Evolutionary conservation across 2,113 vertebrate species (phyloP).

Genomic region (Sphyrna mokarran): DNA sequence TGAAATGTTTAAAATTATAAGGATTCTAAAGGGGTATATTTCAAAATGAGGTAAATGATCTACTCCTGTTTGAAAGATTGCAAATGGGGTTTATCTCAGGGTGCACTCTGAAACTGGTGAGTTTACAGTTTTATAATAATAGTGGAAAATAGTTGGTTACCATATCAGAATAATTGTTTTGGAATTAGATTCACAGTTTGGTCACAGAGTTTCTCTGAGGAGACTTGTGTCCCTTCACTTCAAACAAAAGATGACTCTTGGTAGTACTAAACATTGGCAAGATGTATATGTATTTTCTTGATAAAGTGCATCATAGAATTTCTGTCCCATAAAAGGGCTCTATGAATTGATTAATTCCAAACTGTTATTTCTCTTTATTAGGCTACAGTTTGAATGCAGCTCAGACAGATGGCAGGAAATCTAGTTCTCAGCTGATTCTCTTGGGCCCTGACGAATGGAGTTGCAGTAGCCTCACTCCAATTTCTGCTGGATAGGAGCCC

Average conservation of each 20-base stretch:
- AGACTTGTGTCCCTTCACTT: neutral
- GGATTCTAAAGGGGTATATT: neutral
- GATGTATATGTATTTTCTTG: neutral
- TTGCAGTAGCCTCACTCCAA: neutral
- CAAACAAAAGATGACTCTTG: neutral
- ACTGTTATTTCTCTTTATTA: neutral
- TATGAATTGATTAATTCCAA: neutral
- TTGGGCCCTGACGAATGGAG: neutral
- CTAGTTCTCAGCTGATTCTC: neutral
- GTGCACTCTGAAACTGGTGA: neutral
- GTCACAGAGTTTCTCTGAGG: neutral
- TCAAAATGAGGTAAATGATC: neutral
- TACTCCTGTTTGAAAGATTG: neutral
- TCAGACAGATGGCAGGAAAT: neutral
- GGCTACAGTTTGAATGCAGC: neutral
- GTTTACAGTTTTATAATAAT: neutral
- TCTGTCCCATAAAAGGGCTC: neutral
- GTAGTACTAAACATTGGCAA: neutral
- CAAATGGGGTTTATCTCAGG: neutral
- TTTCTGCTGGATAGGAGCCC: neutral
- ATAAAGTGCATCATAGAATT: neutral
- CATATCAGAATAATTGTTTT: neutral
- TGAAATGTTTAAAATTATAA: neutral
- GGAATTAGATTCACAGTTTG: neutral
- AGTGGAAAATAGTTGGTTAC: neutral